Base-by-base conservation (phyloP, 2,797 vertebrate genomes). In the Cercopithecus diana region DNA sequence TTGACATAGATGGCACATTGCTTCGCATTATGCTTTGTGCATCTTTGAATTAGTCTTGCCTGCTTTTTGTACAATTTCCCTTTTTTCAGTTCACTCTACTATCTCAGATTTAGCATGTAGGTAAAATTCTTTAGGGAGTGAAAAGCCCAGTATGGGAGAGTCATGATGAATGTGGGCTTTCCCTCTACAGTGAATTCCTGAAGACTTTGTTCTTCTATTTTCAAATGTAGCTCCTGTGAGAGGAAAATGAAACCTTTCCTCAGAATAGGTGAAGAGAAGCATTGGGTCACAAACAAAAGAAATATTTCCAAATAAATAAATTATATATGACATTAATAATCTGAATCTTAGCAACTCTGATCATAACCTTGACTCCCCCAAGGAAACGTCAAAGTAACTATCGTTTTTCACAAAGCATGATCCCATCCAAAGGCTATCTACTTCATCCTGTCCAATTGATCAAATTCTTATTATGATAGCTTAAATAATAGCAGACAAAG, bases 11-110 rank as follows among this genome's bases (percentile, higher is more conserved):
- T 81, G 14, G 6, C 64, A 41, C 83, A 87, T 87, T 73, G 64
- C 52, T 96, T 96, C n/a, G 22, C 76, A 43, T 83, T 82, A 30
- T 73, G 39, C 36, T 90, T 57, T 89, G 41, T 92, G 87, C 24
- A 82, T 91, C 81, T 41, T 89, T 72, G 45, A 95, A 72, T 70
- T 81, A 90, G 87, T 91, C 19, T 36, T 80, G 52, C 4, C 20
- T 96, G 43, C 24, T 72, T 67, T 93, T 96, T 85, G 45, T 76
- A 82, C 13, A 81, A 11, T 75, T 92, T 30, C 92, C 2, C 15
- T 6, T 70, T 33, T 61, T 22, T 26, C 14, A 57, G 84, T 20
- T 81, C 52, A 89, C 48, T 90, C 13, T 79, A 83, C 28, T 85
- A 17, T 41, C 50, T 92, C 33, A 48, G 22, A 67, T 80, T 93